These are phyloP conservation scores for Cydia amplana DNA, from an alignment of 1,140 invertebrate genomes.

Conservation along the genomic window DNA sequence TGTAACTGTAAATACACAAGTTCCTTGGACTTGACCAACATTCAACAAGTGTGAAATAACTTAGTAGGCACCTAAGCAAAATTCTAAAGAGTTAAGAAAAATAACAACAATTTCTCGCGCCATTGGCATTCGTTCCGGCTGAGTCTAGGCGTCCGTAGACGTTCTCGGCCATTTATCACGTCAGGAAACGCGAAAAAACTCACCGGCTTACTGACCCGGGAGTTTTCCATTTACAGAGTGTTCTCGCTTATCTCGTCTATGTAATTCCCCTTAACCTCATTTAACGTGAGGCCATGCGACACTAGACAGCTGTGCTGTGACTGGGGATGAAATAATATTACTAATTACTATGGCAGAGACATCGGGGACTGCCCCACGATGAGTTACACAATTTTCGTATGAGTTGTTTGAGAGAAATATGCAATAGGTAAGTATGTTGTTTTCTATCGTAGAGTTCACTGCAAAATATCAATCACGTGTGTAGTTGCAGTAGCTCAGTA, in stretches of 20 bases:
- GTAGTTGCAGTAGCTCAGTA: no score
- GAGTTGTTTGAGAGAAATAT: not conserved
- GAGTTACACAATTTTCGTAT: not conserved
- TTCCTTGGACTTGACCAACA: not conserved
- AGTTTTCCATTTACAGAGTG: constrained; percentile 74
- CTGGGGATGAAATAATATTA: constrained; percentile 9
- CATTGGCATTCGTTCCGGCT: constrained; percentile 61
- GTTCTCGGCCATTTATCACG: constrained; percentile 71
- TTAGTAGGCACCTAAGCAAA: constrained; percentile 33
- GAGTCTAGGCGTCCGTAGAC: constrained; percentile 44
- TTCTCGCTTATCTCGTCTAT: constrained; percentile 66
- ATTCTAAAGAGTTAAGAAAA: constrained; percentile 56
- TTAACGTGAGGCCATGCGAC: not conserved
- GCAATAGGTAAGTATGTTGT: no score
- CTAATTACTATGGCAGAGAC: not conserved
- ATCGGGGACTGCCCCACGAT: not conserved
- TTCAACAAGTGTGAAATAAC: not conserved
- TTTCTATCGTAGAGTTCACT: no score
- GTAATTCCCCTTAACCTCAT: constrained; percentile 54
- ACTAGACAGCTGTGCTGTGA: constrained; percentile 12
- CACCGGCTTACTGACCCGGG: constrained; percentile 69
- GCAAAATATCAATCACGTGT: no score
- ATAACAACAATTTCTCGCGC: constrained; percentile 68
- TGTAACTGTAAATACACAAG: no score
- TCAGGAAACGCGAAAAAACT: constrained; percentile 70